Evolutionary conservation across 2,888 invertebrate species (phyloP).

Genomic region (Metacarcinus magister): DNA sequence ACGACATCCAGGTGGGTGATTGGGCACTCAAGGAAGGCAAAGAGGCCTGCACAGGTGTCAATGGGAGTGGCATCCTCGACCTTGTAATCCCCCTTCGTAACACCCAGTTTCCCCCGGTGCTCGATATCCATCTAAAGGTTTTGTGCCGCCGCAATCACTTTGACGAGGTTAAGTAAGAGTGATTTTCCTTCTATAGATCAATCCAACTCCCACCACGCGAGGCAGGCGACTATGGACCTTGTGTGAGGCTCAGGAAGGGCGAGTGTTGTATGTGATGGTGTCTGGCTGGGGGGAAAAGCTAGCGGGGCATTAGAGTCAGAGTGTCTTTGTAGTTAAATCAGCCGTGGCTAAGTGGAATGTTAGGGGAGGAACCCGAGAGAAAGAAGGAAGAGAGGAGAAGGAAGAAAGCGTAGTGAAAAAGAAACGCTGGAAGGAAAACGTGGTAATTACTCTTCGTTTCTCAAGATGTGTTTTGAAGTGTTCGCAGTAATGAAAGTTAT

Average conservation of each 20-base stretch:
- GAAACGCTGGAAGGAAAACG: neutral
- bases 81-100: neutral
- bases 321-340: constrained; percentile 70
- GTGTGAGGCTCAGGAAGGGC: neutral
- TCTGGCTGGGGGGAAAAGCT: neutral
- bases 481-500: neutral
- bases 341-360: constrained; percentile 64
- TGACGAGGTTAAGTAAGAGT: constrained; percentile 60
- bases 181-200: constrained; percentile 61
- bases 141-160: neutral
- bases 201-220: neutral
- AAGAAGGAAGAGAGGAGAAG: constrained; percentile 18
- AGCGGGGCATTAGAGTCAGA: constrained; percentile 63
- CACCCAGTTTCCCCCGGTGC: neutral
- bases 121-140: neutral
- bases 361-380: neutral
- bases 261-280: neutral
- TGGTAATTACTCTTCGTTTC: neutral
- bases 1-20: constrained; percentile 57
- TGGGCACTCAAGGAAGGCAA: neutral
- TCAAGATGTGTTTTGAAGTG: neutral
- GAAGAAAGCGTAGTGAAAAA: neutral
- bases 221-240: neutral
- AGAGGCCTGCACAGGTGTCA: neutral
- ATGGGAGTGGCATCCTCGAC: neutral